phyloP scores from a whole-genome alignment of 2,797 vertebrate species.

The Leptoclinus maculatus region DNA sequence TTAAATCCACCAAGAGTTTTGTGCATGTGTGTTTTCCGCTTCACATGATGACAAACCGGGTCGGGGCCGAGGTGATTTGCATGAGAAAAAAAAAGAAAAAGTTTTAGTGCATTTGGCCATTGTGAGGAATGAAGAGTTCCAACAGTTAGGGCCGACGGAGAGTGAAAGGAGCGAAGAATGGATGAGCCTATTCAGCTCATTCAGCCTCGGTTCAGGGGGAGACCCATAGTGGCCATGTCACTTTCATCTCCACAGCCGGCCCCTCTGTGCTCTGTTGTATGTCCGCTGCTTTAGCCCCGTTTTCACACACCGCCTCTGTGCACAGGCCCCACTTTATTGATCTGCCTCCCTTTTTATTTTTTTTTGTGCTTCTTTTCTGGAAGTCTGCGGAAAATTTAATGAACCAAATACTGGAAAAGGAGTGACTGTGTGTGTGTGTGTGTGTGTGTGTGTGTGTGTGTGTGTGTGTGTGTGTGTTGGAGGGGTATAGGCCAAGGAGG shows the following conservation, averaged over 20 bases:
- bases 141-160: conserved; percentile 90
- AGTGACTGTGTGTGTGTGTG: not conserved
- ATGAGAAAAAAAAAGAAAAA: conserved; percentile 91
- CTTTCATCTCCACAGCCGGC: conserved; percentile 90
- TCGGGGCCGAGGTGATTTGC: conserved; percentile 89
- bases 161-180: conserved; percentile 91
- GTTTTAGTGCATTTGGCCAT: conserved; percentile 95
- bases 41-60: conserved; percentile 82
- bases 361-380: conserved; percentile 82
- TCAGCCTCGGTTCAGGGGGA: conserved; percentile 84
- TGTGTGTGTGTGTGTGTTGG: conserved; percentile 45
- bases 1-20: not conserved
- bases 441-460: conserved; percentile 41
- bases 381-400: conserved; percentile 92
- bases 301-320: conserved; percentile 86
- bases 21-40: conserved; percentile 87
- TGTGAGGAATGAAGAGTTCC: conserved; percentile 95
- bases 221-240: conserved; percentile 90
- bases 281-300: conserved; percentile 49
- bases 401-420: conserved; percentile 84
- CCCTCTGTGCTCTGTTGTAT: conserved; percentile 45
- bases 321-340: conserved; percentile 88
- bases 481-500: conserved; percentile 41
- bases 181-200: conserved; percentile 94
- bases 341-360: conserved; percentile 64